A percentile compares a stretch with the other conserved stretches of the same genome.
These are phyloP conservation scores for Drosophila sordidula DNA, from an alignment of 2,888 invertebrate species.

Conservation along the genomic window DNA sequence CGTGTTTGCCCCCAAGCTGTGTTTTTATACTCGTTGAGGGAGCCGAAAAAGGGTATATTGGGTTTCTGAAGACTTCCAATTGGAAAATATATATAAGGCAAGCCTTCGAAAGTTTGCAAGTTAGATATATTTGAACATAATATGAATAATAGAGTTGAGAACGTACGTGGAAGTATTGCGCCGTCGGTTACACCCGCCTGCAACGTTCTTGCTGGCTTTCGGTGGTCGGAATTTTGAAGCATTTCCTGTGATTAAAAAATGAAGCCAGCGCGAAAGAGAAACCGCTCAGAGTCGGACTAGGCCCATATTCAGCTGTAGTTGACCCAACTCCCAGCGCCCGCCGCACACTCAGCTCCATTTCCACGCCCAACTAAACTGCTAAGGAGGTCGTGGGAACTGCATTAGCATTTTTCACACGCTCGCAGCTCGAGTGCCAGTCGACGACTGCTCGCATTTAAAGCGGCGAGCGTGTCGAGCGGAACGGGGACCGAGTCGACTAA, in stretches of 20 bases:
- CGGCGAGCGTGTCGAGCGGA: slow-evolving; percentile 68
- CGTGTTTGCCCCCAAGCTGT: slow-evolving; percentile 62
- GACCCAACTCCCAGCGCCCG: slow-evolving; percentile 50
- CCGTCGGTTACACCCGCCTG: no score
- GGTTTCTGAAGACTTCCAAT: no score
- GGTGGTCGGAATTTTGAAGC: slow-evolving; percentile 37
- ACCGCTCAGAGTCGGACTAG: slow-evolving; percentile 22
- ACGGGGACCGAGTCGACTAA: slow-evolving; percentile 38
- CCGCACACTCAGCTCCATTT: slow-evolving; percentile 54
- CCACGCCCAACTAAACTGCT: slow-evolving; percentile 60
- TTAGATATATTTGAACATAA: no score
- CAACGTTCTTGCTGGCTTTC: not conserved
- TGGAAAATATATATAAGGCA: no score
- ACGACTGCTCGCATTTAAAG: slow-evolving; percentile 66
- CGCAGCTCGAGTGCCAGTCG: slow-evolving; percentile 45
- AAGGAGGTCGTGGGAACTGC: slow-evolving; percentile 81
- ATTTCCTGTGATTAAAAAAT: slow-evolving; percentile 62
- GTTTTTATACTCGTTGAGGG: not conserved
- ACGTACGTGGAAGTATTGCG: no score
- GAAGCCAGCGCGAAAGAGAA: slow-evolving; percentile 61
- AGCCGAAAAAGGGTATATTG: no score
- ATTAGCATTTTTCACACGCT: slow-evolving; percentile 83
- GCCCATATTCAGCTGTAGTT: slow-evolving; percentile 26
- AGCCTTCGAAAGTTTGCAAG: no score
- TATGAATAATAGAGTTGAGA: no score